These are phyloP conservation scores for Hippasteria phrygiana DNA, from an alignment of 53 echinoderm and acorn worm genomes.

Conservation along the genomic window DNA sequence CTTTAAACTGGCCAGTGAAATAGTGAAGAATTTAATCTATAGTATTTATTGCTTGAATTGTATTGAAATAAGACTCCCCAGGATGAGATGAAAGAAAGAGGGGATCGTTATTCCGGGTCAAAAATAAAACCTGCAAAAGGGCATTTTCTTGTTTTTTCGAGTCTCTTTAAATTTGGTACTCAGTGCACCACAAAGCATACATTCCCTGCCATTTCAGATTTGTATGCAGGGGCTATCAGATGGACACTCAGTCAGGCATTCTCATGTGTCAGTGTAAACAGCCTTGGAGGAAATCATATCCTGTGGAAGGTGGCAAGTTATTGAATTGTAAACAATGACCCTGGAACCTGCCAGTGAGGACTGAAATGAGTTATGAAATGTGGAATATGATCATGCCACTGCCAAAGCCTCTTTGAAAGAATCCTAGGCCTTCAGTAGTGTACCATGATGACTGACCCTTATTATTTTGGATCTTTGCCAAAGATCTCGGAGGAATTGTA, in stretches of 20 bases:
- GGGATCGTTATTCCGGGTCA: slow-evolving; percentile 5
- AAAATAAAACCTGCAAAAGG: slow-evolving; percentile 40
- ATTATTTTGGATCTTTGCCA: slow-evolving; percentile 21
- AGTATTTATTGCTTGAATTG: background rate
- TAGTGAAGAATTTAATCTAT: background rate
- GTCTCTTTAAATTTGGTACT: background rate
- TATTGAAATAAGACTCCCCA: background rate
- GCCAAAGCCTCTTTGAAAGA: slow-evolving; percentile 18
- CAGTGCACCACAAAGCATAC: slow-evolving; percentile 12
- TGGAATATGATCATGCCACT: slow-evolving; percentile 50
- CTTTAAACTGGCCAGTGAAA: background rate
- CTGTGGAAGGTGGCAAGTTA: slow-evolving; percentile 3
- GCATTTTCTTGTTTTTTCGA: slow-evolving; percentile 21
- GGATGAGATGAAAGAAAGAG: background rate
- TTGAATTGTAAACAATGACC: slow-evolving; percentile 54
- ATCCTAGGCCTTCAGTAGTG: background rate
- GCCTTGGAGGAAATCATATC: slow-evolving; percentile 48
- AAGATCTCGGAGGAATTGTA: background rate
- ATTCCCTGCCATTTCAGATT: background rate
- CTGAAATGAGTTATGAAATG: slow-evolving; percentile 20
- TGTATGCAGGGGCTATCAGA: slow-evolving; percentile 28
- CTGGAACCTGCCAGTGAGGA: background rate
- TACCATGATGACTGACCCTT: background rate
- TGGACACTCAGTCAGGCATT: background rate
- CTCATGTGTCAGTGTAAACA: slow-evolving; percentile 63